Base-by-base conservation (phyloP, 2,113 vertebrate species). In the Caracal caracal region DNA sequence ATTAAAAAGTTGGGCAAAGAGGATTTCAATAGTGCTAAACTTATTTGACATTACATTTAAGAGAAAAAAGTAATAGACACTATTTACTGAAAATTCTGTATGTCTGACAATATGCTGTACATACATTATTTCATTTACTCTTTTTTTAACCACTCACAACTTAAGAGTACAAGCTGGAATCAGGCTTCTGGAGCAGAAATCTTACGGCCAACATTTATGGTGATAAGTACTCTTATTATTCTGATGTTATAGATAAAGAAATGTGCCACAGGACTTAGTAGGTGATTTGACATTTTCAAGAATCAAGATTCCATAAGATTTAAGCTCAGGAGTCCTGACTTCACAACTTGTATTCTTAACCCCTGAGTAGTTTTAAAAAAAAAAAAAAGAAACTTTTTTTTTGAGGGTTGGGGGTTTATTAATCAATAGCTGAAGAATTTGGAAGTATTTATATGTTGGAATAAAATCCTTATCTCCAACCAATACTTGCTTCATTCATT, bases 391-490 rank as follows among this genome's bases (percentile, higher is more conserved):
- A 37, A 2, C 11, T 28, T 20, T 35, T 76, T 76, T 83, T 75
- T 73, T 88, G 33, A 81, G 10, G 3, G 15, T 47, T 85, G 94
- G 30, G 24, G 22, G 33, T 16, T 6, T 37, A 56, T 40, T 4
- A 75, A 82, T 70, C 11, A 35, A 37, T 53, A 63, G n/a, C 30
- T n/a, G 11, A 90, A 59, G 10, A 66, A 35, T 71, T 92, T 83
- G 26, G 59, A 47, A 84, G 8, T 94, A 84, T 88, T 92, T 94
- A 63, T 9, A 51, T 24, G 78, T 92, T 94, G 68, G 35, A 86
- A 94, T 20, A 79, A 76, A 80, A 24, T 66, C 15, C 3, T 33
- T 20, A 88, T 92, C 43, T 85, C 26, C 9, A 81, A 4, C 6
- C 17, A 94, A 43, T 59, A 75, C 13, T 65, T 95, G 1, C 22